Base-by-base conservation (phyloP, 2,797 vertebrate species). In the Craterocephalus amniculus region DNA sequence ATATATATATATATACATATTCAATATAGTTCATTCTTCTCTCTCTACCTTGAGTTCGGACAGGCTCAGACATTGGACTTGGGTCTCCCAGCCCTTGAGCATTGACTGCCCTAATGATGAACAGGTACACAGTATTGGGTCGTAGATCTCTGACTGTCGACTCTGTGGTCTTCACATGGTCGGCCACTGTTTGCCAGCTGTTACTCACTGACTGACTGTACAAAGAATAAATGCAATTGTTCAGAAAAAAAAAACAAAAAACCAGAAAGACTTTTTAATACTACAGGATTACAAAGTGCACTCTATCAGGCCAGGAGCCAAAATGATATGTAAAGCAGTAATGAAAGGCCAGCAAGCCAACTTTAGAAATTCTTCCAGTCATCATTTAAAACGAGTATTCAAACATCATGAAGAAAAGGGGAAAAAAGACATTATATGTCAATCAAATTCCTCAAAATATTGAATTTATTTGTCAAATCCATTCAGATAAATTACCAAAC, bases 111-210 rank as follows among this genome's bases (percentile, higher is more conserved):
- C 97, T 95, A 88, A 98, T 95, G 94, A 97, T 97, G 87, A 98
- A 98, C 72, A 98, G 91, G 92, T 98, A 98, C 83, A 98, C 96
- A 0, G 97, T 98, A 79, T 98, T 98, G 70, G 97, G 96, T 51
- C 97, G 91, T 26, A 98, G 89, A 72, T 96, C 96, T 65, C 91
- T 92, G 35, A 97, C 96, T 0, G 95, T 95, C 72, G 92, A 95
- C 63, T 95, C 93, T 0, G 94, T 96, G 56, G 89, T 95, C 93
- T 95, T 97, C 70, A 97, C 95, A 0, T 97, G 96, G 80, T 97
- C 97, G 22, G 96, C 96, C 79, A 97, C 95, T 0, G 97, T 98
- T 79, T 97, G 96, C 97, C 97, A 98, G 84, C 96, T 98, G 74
- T 97, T 98, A 90, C 97, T 98, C 90, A 98, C 97, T 0, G 95